Base-by-base conservation (phyloP, 53 echinoderm and acorn worm species). In the Henricia sp. region DNA sequence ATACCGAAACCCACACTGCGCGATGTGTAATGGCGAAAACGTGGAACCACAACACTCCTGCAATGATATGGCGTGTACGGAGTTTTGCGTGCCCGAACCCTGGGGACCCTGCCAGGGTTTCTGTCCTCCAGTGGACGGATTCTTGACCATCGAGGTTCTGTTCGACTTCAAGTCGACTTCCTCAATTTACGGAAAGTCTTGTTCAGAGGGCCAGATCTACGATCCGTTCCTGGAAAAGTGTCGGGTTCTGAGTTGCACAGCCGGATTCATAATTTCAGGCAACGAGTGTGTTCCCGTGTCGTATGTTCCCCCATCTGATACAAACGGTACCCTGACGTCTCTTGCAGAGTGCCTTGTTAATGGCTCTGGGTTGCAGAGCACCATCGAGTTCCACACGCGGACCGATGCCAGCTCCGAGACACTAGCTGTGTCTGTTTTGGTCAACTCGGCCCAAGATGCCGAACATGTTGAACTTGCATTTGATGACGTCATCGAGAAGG, bases 1-100 rank as follows among this genome's bases (percentile, higher is more conserved):
- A 33, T 88, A 88, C 39, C 70, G 83, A 17, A 88, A 88, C 42
- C 88, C 88, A 1, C 83, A 88, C 71, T 88, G 88, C 71, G 88
- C 88, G 43, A 35, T 88, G 58, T 88, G 88, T 42, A 83, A 88
- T 41, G 62, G 71, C 21, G 3, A 50, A 5, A 10, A 0, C 17
- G 64, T 63, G 2, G 54, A 9, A 3, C 63, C 72, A 50, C 37
- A 72, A 6, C 19, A 37, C 36, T 63, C 59, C 5, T 88, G 71
- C 58, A 27, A 33, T 8, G 52, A 71, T 2, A 23, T 35, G 21
- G 6, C 13, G 9, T 74, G 72, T 51, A 43, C 32, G 0, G 3
- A 12, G 1, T 36, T 6, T 9, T 85, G 85, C 14, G 63, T 1
- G 0, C 32, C 71, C 1, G 21, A 16, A 10, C 88, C 67, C 1